Evolutionary conservation across 2,113 vertebrate species (phyloP).

Genomic region (Crotalus viridis): DNA sequence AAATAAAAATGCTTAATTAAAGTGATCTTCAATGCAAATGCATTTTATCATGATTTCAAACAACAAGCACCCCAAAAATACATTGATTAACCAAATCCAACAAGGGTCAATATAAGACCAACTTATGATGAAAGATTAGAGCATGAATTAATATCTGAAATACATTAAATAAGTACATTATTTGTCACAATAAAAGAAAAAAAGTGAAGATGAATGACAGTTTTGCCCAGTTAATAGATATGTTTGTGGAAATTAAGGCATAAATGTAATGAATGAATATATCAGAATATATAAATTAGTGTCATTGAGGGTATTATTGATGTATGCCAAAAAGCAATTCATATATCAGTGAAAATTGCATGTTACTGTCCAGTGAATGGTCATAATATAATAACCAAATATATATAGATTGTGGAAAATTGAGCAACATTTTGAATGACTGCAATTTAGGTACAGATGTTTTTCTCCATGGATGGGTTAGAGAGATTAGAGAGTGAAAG

Average conservation of each 20-base stretch:
- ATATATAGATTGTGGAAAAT: no score
- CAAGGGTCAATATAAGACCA: background rate
- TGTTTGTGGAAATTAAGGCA: no score
- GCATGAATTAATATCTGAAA: background rate
- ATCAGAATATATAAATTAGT: background rate
- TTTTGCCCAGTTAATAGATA: no score
- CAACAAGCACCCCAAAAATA: background rate
- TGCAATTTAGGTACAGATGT: background rate
- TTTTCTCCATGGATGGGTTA: background rate
- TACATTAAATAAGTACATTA: background rate
- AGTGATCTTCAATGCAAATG: background rate
- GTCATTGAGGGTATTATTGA: background rate
- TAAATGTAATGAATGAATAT: no score
- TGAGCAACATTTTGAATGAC: background rate
- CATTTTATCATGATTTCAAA: background rate
- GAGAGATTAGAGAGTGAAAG: background rate
- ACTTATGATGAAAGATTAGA: background rate
- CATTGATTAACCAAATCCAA: background rate
- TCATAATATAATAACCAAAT: background rate
- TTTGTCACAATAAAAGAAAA: background rate
- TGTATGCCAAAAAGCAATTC: background rate
- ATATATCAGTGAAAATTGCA: background rate
- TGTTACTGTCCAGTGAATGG: background rate
- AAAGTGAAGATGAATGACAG: background rate
- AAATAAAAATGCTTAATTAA: background rate